phyloP scores from a whole-genome alignment of 2,113 vertebrate genomes.

The Percina caprodes region DNA sequence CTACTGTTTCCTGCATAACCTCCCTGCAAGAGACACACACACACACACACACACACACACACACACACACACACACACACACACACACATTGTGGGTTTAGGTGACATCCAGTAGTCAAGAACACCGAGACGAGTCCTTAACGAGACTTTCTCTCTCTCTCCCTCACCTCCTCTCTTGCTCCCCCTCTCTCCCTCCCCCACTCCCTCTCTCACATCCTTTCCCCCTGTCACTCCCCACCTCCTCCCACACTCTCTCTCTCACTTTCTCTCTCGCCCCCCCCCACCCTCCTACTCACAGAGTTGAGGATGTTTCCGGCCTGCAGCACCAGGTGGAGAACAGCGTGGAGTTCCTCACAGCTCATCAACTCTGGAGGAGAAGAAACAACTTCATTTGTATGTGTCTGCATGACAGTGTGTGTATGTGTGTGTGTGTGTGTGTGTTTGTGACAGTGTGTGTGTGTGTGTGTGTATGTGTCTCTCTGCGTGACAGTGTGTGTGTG shows the following conservation, averaged over 20 bases:
- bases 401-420: background rate
- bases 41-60: background rate
- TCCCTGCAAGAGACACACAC: constrained; percentile 82
- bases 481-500: background rate
- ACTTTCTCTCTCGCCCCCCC: too few relatives aligned
- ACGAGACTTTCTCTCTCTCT: too few relatives aligned
- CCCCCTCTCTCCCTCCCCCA: too few relatives aligned
- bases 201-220: background rate
- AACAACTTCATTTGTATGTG: background rate
- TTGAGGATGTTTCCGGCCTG: constrained; percentile 98
- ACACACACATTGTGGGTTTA: too few relatives aligned
- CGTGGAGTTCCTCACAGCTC: constrained; percentile 92
- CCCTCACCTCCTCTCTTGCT: too few relatives aligned
- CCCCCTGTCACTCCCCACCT: too few relatives aligned
- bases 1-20: constrained; percentile 94
- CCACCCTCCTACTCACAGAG: constrained; percentile 87
- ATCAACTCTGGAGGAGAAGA: constrained; percentile 86
- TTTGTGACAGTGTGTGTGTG: too few relatives aligned
- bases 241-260: too few relatives aligned
- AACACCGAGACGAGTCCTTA: too few relatives aligned
- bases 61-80: background rate
- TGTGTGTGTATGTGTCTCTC: too few relatives aligned
- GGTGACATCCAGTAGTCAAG: too few relatives aligned
- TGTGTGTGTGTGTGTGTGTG: background rate
- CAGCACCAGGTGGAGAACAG: constrained; percentile 94